phyloP scores from a whole-genome alignment of 2,113 vertebrate species.

The Trichechus manatus region DNA sequence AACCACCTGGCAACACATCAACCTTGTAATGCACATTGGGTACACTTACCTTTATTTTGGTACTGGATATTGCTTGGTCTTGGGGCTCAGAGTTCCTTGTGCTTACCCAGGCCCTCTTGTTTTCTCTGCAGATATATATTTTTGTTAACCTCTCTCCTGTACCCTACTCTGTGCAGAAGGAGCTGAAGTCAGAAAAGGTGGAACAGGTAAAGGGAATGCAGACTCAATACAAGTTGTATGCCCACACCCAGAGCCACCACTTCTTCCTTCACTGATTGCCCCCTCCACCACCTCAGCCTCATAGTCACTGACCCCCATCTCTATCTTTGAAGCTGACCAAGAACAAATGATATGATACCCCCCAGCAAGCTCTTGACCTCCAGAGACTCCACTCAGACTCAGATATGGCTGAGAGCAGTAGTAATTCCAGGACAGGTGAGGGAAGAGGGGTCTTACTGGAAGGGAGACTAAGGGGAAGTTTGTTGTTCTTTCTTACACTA shows the following conservation, averaged over 20 bases:
- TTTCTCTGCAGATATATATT: conserved; percentile 58
- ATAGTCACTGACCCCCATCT: neutral
- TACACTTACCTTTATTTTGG: too few relatives aligned
- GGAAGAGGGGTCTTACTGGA: neutral
- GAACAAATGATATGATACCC: conserved; percentile 91
- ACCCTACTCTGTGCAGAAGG: neutral
- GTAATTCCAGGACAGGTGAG: neutral
- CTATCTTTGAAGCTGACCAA: conserved; percentile 84
- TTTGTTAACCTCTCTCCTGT: neutral
- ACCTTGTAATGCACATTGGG: too few relatives aligned
- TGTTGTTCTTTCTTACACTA: neutral
- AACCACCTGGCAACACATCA: too few relatives aligned
- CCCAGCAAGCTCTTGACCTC: conserved; percentile 90
- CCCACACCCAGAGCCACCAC: neutral
- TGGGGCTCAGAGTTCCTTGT: neutral
- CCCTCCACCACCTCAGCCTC: neutral
- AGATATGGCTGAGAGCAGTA: neutral
- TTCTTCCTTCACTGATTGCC: neutral
- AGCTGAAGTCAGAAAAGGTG: conserved; percentile 67
- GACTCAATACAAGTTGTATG: neutral
- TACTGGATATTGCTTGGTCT: neutral
- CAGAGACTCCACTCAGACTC: conserved; percentile 90
- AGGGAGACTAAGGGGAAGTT: neutral
- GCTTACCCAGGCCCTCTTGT: neutral
- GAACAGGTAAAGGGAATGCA: conserved; percentile 80